Conservation (phyloP, 2,113 vertebrate genomes). For the Neolamprologus kungweensis region DNA sequence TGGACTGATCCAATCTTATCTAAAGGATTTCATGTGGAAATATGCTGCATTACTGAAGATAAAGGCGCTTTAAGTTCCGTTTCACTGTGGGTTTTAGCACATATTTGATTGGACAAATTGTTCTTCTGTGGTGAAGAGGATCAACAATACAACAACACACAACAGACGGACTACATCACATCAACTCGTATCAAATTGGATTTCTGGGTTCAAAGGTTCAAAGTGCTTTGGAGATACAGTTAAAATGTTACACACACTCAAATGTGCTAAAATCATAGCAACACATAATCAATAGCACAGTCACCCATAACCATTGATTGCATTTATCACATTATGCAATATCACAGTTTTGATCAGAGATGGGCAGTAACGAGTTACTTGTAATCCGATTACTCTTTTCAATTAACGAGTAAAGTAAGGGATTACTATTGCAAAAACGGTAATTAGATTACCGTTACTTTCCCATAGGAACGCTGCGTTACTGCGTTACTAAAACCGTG, state of each 20-base stretch:
- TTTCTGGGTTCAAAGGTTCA: background rate
- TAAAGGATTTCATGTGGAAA: background rate
- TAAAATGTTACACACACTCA: background rate
- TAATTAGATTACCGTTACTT: too few species aligned
- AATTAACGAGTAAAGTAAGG: too few species aligned
- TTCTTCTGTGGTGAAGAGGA: background rate
- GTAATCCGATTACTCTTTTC: too few species aligned
- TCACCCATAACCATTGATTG: background rate
- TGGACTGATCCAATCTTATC: background rate
- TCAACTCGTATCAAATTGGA: background rate
- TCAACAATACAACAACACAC: background rate
- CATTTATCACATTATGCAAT: background rate
- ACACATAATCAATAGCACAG: background rate
- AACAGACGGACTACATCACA: background rate
- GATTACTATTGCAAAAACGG: too few species aligned
- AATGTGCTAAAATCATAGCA: background rate
- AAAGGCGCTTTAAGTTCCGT: background rate
- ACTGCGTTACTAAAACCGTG: too few species aligned
- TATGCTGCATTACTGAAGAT: background rate
- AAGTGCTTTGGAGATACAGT: background rate
- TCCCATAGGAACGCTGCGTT: too few species aligned
- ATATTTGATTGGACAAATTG: background rate
- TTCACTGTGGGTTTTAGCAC: background rate
- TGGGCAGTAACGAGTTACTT: too few species aligned
- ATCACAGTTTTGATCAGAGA: background rate